phyloP scores from a whole-genome alignment of 2,113 vertebrate genomes.

The Alethe diademata region DNA sequence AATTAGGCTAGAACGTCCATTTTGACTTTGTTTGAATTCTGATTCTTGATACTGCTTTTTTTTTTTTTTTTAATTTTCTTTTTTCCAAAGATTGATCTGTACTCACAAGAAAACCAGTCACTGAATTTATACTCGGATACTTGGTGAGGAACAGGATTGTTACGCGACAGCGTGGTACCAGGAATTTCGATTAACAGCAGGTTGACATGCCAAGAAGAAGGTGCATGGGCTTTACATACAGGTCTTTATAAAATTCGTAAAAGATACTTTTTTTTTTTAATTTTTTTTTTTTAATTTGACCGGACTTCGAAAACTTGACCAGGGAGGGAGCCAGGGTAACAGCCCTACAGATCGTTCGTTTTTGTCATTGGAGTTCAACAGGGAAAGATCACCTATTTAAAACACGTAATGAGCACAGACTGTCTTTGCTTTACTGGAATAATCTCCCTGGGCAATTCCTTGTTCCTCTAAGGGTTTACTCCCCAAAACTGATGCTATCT shows the following conservation, averaged over 20 bases:
- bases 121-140: not conserved
- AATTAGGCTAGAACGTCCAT: not conserved
- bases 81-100: not conserved
- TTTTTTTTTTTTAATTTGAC: not conserved
- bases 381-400: not conserved
- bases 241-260: rapidly evolving
- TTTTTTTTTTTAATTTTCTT: not conserved
- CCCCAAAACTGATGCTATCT: not conserved
- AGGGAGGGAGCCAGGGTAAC: rapidly evolving
- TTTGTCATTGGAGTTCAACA: not conserved
- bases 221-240: not conserved
- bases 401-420: not conserved
- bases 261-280: not conserved
- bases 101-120: not conserved
- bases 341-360: not conserved
- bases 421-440: not conserved
- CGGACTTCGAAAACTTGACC: not conserved
- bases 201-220: not conserved
- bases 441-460: not conserved
- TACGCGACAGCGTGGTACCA: rapidly evolving
- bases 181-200: not conserved
- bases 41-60: not conserved
- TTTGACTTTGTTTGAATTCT: not conserved
- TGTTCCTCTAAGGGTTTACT: not conserved
- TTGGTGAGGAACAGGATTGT: not conserved